Evolutionary conservation across 2,113 vertebrate genomes (phyloP).

Genomic region (Otocyon megalotis): DNA sequence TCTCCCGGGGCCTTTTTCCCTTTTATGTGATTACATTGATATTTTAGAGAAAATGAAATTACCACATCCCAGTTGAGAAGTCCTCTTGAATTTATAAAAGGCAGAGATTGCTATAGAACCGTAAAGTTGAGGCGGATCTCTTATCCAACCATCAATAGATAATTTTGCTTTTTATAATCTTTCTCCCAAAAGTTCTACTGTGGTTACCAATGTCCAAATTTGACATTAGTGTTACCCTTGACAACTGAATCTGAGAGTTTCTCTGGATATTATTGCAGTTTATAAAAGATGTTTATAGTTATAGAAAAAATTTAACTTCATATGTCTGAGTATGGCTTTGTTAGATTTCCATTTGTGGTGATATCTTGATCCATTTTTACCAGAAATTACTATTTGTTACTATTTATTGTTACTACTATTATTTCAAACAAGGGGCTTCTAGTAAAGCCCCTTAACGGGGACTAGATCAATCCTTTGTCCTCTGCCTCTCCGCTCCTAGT

Average conservation of each 20-base stretch:
- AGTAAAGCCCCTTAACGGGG: background rate
- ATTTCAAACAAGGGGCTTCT: slow-evolving; percentile 49
- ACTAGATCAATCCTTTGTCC: background rate
- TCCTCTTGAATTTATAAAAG: slow-evolving; percentile 76
- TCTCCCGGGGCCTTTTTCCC: slow-evolving; percentile 76
- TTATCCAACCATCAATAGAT: slow-evolving; percentile 66
- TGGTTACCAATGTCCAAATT: slow-evolving; percentile 65
- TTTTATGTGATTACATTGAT: slow-evolving; percentile 79
- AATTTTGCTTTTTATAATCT: slow-evolving; percentile 56
- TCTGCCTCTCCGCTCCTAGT: background rate
- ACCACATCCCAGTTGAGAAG: slow-evolving; percentile 68
- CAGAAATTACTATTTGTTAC: slow-evolving; percentile 45
- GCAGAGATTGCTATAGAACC: slow-evolving; percentile 56
- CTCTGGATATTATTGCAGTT: slow-evolving; percentile 60
- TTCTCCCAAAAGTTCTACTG: slow-evolving; percentile 54
- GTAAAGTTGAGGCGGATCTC: slow-evolving; percentile 57
- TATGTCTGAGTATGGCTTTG: slow-evolving; percentile 45
- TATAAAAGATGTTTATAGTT: slow-evolving; percentile 59
- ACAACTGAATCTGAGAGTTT: slow-evolving; percentile 64
- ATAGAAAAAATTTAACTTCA: slow-evolving; percentile 41
- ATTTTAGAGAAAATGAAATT: slow-evolving; percentile 81
- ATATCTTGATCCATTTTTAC: slow-evolving; percentile 48
- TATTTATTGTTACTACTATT: slow-evolving; percentile 2
- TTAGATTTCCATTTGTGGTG: slow-evolving; percentile 49
- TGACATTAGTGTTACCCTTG: slow-evolving; percentile 66